Percentiles rank a stretch among this genome's conserved stretches.
These are phyloP conservation scores for Syngnathus acus DNA, from an alignment of 2,797 vertebrate species.

Conservation along the genomic window DNA sequence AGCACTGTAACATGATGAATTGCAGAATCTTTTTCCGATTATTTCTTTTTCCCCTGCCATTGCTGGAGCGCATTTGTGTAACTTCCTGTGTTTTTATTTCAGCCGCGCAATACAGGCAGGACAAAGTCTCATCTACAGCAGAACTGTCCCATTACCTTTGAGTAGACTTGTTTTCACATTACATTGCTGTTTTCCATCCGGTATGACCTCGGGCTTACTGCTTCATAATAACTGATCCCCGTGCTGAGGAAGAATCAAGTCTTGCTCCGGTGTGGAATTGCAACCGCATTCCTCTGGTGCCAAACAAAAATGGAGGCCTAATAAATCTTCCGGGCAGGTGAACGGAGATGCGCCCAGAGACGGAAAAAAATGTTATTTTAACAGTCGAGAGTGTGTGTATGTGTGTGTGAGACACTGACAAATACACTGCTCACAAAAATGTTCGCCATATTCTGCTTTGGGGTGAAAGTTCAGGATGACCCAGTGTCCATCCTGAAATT, in stretches of 20 bases:
- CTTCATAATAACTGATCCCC: neutral
- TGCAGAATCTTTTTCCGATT: neutral
- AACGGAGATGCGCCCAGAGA: neutral
- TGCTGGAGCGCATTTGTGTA: neutral
- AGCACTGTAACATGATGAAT: neutral
- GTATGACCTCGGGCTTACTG: neutral
- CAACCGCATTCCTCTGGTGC: constrained; percentile 1
- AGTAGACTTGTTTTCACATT: neutral
- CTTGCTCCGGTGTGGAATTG: neutral
- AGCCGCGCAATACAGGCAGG: neutral
- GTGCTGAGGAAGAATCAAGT: neutral
- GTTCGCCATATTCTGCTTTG: neutral
- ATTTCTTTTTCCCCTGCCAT: too few species aligned
- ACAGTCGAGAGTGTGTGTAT: neutral
- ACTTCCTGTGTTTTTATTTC: neutral
- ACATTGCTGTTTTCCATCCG: neutral
- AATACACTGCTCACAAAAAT: neutral
- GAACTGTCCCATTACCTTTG: neutral
- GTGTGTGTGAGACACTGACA: neutral
- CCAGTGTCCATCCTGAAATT: neutral
- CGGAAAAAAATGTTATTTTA: neutral
- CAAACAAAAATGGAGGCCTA: constrained; percentile 2
- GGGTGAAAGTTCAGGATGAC: neutral
- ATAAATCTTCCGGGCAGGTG: constrained; percentile 5
- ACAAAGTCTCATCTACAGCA: neutral